Base-by-base conservation (phyloP, 2,888 invertebrate species). In the Hartigia nigra region DNA sequence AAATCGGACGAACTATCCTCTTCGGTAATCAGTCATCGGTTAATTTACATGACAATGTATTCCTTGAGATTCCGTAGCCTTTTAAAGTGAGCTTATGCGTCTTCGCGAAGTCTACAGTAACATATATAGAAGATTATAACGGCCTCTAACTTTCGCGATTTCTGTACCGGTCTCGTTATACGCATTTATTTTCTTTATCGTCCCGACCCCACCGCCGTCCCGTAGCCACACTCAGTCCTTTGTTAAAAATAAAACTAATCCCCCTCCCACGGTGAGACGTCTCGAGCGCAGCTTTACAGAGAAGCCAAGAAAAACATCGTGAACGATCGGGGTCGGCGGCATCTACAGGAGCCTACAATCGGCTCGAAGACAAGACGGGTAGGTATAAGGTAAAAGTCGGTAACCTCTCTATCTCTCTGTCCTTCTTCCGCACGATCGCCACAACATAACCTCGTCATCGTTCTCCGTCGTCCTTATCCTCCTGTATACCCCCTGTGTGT, bases 321-420 rank as follows among this genome's bases (percentile, higher is more conserved):
- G 55, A 32, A 31, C 72, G 72, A 72, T 72, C 72, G 72, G 72
- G 72, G 72, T 72, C 72, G 72, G 32, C 72, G 55, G 23, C 55
- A 12, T 31, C 72, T 72, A 32, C 55, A 12, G 32, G 72, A 72
- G 31, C 72, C 14, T 31, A 72, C 72, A 72, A 72, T 72, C 72
- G 31, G 9, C 31, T 72, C 72, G 31, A 23, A 55, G 55, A 55
- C 55, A 55, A 14, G 23, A 72, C 72, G 31, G 72, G 14, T 23
- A 9, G 72, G 32, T 72, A 72, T 31, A 31, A 72, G 72, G 72
- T 32, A 72, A 72, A 31, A 72, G 72, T 72, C 72, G 72, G 72
- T 72, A 72, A 72, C 72, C 72, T 72, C 72, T 72, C 72, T 31
- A 31, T 72, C 72, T 72, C 72, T 31, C 31, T 31, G 31, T 72